A percentile compares a stretch with the other conserved stretches of the same genome.
Evolutionary conservation across 2,797 vertebrate species (phyloP).

Genomic region (Nannoperca obscura): DNA sequence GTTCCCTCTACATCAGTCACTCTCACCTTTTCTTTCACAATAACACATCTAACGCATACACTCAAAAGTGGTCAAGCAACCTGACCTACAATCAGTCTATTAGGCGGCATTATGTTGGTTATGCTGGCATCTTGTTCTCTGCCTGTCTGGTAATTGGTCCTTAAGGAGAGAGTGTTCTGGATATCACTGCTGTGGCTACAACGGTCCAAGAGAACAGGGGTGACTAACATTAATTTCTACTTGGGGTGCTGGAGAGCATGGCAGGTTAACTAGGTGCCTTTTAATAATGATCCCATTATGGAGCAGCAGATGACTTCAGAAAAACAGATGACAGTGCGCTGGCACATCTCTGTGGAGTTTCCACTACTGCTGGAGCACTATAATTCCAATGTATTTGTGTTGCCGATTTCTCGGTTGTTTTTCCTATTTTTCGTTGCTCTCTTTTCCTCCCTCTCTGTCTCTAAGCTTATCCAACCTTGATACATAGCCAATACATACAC

Average conservation of each 20-base stretch:
- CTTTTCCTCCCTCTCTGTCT: conserved; percentile 39
- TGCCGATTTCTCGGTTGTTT: conserved; percentile 46
- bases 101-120: conserved; percentile 71
- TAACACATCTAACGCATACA: conserved; percentile 50
- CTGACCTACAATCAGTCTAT: conserved; percentile 77
- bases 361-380: conserved; percentile 56
- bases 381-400: conserved; percentile 56
- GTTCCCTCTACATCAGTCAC: neutral
- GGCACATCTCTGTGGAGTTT: conserved; percentile 73
- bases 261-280: conserved; percentile 82
- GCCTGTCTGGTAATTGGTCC: conserved; percentile 73
- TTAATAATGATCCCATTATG: conserved; percentile 83
- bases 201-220: conserved; percentile 62
- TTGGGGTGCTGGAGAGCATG: conserved; percentile 74
- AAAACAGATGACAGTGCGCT: conserved; percentile 75
- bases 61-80: conserved; percentile 62
- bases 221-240: conserved; percentile 78
- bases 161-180: conserved; percentile 68
- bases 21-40: conserved; percentile 32
- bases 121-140: conserved; percentile 66
- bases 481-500: conserved; percentile 77
- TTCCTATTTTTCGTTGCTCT: conserved; percentile 11
- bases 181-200: conserved; percentile 65
- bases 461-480: conserved; percentile 77
- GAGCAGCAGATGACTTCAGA: conserved; percentile 76